Base-by-base conservation (phyloP, 2,888 invertebrate genomes). In the Uropetala carovei region DNA sequence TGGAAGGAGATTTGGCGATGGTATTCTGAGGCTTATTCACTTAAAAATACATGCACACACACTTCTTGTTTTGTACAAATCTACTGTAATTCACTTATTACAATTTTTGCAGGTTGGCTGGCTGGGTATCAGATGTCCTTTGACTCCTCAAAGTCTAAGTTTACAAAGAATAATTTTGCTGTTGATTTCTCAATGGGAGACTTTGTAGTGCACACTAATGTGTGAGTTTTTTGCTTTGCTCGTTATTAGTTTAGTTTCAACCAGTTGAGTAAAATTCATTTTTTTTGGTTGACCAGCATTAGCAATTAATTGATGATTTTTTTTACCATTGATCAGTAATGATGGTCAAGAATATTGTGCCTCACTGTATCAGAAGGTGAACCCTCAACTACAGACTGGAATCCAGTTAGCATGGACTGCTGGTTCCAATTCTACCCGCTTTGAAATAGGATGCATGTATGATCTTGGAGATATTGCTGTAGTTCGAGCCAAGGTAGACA, bases 311-410 rank as follows among this genome's bases (percentile, higher is more conserved):
- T 18, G 68, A 30, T 86, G 60, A 58, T 92, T 91, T 91, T 93
- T 92, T 93, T 92, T 93, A 93, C 93, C 94, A 93, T 93, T 93
- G 93, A 94, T 84, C 95, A 99, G 99, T 94, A 98, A 98, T 95
- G 98, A 99, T 95, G 99, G 99, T 93, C 97, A 98, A 95, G 98
- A 98, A 95, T 99, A 99, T 95, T 97, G 97, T 93, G 99, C 99
- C 92, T 98, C 98, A 93, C 97, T 99, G 95, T 99, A 97, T 96
- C 99, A 99, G 95, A 98, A 98, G 95, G 97, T 99, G 93, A 98
- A 97, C 92, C 97, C 97, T 86, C 97, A 97, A 94, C 95, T 99
- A 94, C 98, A 99, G 95, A 97, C 98, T 93, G 99, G 98, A 93
- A 97, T 99, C 93, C 97, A 98, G 95, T 96, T 99, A 95, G 97